A percentile compares a stretch with the other conserved stretches of the same genome.
phyloP scores from a whole-genome alignment of 2,797 vertebrate genomes.

The Cyprinodon diabolis region DNA sequence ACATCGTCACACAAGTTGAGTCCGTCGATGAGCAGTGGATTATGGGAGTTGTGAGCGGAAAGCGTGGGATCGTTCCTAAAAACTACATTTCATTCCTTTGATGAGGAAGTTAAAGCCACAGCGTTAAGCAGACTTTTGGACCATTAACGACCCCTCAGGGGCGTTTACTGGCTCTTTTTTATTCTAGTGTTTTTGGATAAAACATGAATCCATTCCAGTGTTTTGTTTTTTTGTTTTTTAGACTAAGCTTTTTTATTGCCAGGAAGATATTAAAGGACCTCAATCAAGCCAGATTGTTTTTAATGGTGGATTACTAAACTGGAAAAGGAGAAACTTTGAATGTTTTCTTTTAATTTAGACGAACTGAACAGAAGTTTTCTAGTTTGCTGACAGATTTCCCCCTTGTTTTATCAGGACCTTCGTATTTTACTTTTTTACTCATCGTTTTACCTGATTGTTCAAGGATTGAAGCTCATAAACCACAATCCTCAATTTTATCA shows the following conservation, averaged over 20 bases:
- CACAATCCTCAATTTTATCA: too few relatives aligned
- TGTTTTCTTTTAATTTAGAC: neutral
- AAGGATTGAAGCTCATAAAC: neutral
- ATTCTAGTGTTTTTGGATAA: neutral
- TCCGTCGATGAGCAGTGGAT: slow-evolving; percentile 89
- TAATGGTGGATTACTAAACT: neutral
- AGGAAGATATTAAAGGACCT: neutral
- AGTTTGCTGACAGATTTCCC: neutral
- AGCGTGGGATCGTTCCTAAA: slow-evolving; percentile 89
- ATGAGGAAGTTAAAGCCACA: slow-evolving; percentile 12
- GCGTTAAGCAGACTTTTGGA: neutral
- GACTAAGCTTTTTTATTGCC: neutral
- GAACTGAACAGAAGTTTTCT: neutral
- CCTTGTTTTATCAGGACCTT: neutral
- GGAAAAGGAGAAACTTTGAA: neutral
- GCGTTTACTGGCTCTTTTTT: neutral
- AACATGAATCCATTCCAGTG: neutral
- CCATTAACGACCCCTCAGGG: neutral
- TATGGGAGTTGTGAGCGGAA: slow-evolving; percentile 85
- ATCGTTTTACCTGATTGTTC: neutral
- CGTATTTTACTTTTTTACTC: neutral
- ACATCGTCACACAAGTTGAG: slow-evolving; percentile 86
- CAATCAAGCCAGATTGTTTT: neutral
- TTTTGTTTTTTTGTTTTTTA: neutral
- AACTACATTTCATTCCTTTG: slow-evolving; percentile 86